Percentiles rank a stretch among this genome's conserved stretches.
These are phyloP conservation scores for Penaeus vannamei DNA, from an alignment of 1,140 invertebrate genomes.

Conservation along the genomic window DNA sequence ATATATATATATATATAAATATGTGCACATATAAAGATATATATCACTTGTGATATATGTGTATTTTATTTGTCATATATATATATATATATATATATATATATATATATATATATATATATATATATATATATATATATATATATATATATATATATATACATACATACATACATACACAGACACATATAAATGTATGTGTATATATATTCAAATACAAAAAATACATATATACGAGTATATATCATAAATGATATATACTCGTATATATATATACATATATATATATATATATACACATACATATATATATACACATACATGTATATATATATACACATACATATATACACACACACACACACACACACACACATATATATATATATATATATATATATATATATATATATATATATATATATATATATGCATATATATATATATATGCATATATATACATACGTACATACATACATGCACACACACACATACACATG, in stretches of 20 bases:
- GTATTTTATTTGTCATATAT: too few relatives aligned
- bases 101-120: conserved; percentile 68
- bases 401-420: conserved; percentile 30
- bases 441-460: not conserved
- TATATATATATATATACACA: not conserved
- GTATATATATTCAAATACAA: not conserved
- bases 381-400: conserved; percentile 26
- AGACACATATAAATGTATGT: conserved; percentile 13
- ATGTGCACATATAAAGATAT: too few relatives aligned
- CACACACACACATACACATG: not conserved
- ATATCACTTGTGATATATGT: too few relatives aligned
- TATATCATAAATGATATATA: too few relatives aligned
- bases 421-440: not conserved
- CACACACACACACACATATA: not conserved
- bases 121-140: conserved; percentile 66
- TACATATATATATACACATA: conserved; percentile 50
- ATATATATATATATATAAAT: too few relatives aligned
- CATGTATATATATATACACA: conserved; percentile 27
- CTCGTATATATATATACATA: not conserved
- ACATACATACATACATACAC: conserved; percentile 67
- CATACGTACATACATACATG: not conserved
- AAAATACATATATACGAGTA: conserved; percentile 7
- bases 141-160: conserved; percentile 69
- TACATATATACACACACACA: conserved; percentile 11
- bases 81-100: conserved; percentile 67